These are phyloP conservation scores for Oryzias dopingdopingensis DNA, from an alignment of 2,797 vertebrate species.

Conservation along the genomic window DNA sequence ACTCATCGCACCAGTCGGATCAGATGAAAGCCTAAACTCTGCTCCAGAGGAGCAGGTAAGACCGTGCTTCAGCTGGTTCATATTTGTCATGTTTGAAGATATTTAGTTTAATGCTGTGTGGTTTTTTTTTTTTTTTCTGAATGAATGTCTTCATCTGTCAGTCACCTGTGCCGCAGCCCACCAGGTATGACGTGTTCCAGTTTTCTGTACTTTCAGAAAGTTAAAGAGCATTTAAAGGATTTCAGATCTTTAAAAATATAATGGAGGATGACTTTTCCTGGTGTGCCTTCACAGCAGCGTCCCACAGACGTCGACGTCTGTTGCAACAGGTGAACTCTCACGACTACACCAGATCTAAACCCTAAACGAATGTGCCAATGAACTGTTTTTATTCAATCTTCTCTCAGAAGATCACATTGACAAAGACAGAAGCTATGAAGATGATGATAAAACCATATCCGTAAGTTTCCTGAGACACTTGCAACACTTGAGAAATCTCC, in stretches of 20 bases:
- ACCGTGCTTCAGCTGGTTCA: not conserved
- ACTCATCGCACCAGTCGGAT: constrained; percentile 46
- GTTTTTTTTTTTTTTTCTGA: not conserved
- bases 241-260: not conserved
- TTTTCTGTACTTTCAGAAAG: not conserved
- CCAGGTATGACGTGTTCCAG: constrained; percentile 19
- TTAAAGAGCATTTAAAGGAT: not conserved
- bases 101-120: not conserved
- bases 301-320: not conserved
- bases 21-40: constrained; percentile 28
- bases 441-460: constrained; percentile 20
- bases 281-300: constrained; percentile 27
- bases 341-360: too few species aligned
- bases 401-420: constrained; percentile 9
- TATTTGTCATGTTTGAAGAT: not conserved
- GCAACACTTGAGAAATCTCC: too few species aligned
- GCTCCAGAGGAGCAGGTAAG: constrained; percentile 29
- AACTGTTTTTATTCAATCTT: not conserved
- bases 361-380: too few species aligned
- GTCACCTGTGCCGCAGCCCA: not conserved
- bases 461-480: constrained; percentile 43
- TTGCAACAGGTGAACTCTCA: constrained; percentile 26
- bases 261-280: not conserved
- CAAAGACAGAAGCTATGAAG: not conserved
- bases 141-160: not conserved